Base-by-base conservation (phyloP, 2,113 vertebrate species). In the Heteronetta atricapilla region DNA sequence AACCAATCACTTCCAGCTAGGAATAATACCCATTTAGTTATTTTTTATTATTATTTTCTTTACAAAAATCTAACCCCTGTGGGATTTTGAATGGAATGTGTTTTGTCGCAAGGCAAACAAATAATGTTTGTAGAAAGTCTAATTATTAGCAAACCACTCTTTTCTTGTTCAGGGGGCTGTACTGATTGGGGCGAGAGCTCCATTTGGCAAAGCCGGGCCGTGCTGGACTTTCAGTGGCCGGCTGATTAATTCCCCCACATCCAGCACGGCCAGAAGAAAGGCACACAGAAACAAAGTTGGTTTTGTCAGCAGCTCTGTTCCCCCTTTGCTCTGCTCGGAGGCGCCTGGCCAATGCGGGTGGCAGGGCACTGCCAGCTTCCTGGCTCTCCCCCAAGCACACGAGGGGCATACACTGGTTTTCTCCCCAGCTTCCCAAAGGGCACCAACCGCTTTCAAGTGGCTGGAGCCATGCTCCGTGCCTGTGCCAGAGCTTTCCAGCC, bases 91-190 rank as follows among this genome's bases (percentile, higher is more conserved):
- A 58, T 58, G 62, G 72, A 79, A 94, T 38, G 42, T 50, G 36
- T 19, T 83, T 94, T 93, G 69, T 90, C 93, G 93, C 76, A 74
- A 88, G 53, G 79, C 53, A 93, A 94, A 93, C 42, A 95, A 78
- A 93, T 62, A 36, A 48, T 70, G 66, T 94, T 86, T 95, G 87
- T 88, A 60, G 60, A 77, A 94, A 87, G 80, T 72, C 90, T 83
- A 64, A 86, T 78, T 63, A 85, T 90, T 87, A 89, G 34, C 80
- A 86, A 86, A 50, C 28, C 0, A 0, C 72, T 56, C 52, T 76
- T 78, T 86, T 72, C 66, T 90, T 75, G 46, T 76, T 70, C 76
- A 73, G 69, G 60, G 18, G 15, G 14, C n/a, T 89, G 55, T 67
- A 82, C 25, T 48, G 86, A 87, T 28, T 55, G 56, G 52, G 60